A percentile compares a stretch with the other conserved stretches of the same genome.
phyloP scores from a whole-genome alignment of 1,140 invertebrate species.

The Bombus sibiricus region DNA sequence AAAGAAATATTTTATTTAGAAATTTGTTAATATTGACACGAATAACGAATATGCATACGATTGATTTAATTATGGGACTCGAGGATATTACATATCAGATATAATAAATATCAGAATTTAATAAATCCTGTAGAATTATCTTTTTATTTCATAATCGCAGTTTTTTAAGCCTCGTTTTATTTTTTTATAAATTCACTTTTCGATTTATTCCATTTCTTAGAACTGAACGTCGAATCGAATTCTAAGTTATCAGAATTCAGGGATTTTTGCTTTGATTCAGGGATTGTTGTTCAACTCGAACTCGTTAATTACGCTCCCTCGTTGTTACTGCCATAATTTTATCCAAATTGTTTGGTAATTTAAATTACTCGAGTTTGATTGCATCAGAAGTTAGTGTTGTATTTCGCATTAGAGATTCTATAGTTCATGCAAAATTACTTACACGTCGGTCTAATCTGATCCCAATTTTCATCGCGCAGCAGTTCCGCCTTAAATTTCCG shows the following conservation, averaged over 20 bases:
- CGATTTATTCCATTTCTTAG: no score
- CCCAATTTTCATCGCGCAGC: constrained; percentile 1
- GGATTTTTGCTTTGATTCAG: neutral
- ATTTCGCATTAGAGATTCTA: constrained; percentile 13
- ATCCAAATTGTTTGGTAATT: constrained; percentile 6
- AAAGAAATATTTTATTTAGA: neutral
- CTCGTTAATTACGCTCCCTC: neutral
- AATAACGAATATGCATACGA: no score
- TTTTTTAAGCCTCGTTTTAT: no score
- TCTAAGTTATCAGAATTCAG: no score
- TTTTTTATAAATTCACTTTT: no score
- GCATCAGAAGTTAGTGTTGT: neutral
- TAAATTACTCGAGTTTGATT: constrained; percentile 30
- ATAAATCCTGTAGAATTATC: no score
- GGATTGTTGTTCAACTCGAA: neutral
- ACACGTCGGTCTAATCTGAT: constrained; percentile 16
- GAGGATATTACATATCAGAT: no score
- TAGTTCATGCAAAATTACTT: constrained; percentile 1
- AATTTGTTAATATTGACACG: no score
- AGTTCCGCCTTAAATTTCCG: neutral
- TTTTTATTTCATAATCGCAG: no score
- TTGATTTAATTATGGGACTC: no score
- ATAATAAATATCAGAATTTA: no score
- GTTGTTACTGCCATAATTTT: neutral
- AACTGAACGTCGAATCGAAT: no score